Conservation (phyloP, 2,797 vertebrate genomes). For the Rhabdophis nuchalis region DNA sequence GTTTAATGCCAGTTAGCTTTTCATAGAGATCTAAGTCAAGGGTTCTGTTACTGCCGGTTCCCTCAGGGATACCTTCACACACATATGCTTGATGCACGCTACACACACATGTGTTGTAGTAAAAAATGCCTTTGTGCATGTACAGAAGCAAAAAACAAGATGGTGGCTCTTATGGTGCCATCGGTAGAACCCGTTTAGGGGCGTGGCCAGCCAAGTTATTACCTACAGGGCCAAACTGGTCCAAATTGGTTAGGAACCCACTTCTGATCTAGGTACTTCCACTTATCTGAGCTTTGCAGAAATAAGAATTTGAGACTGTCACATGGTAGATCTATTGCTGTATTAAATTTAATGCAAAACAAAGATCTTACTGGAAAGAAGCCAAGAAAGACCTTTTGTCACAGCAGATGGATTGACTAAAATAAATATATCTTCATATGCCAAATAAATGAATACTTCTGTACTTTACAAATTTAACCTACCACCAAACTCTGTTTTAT, state of each 20-base stretch:
- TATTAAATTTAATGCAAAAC: neutral
- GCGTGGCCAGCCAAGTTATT: too few species aligned
- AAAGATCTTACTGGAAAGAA: neutral
- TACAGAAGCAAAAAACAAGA: too few species aligned
- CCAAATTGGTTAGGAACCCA: too few species aligned
- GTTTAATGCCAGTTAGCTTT: neutral
- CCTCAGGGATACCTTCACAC: too few species aligned
- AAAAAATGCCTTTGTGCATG: too few species aligned
- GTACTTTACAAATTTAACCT: slow-evolving; percentile 26
- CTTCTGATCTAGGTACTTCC: neutral
- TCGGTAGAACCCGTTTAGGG: too few species aligned
- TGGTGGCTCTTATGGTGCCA: too few species aligned
- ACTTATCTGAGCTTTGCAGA: neutral
- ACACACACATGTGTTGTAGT: too few species aligned
- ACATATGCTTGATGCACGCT: too few species aligned
- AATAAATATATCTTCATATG: slow-evolving; percentile 50
- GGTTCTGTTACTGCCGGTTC: too few species aligned
- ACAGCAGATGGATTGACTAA: slow-evolving; percentile 45
- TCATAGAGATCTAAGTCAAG: neutral
- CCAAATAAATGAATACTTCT: slow-evolving; percentile 27
- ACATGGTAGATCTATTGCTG: neutral
- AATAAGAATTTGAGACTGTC: neutral
- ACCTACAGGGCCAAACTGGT: too few species aligned
- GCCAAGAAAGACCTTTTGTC: slow-evolving; percentile 18
- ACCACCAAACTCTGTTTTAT: slow-evolving; percentile 25